A percentile compares a stretch with the other conserved stretches of the same genome.
These are phyloP conservation scores for Cheirogaleus major DNA, from an alignment of 2,797 vertebrate species.

Conservation along the genomic window DNA sequence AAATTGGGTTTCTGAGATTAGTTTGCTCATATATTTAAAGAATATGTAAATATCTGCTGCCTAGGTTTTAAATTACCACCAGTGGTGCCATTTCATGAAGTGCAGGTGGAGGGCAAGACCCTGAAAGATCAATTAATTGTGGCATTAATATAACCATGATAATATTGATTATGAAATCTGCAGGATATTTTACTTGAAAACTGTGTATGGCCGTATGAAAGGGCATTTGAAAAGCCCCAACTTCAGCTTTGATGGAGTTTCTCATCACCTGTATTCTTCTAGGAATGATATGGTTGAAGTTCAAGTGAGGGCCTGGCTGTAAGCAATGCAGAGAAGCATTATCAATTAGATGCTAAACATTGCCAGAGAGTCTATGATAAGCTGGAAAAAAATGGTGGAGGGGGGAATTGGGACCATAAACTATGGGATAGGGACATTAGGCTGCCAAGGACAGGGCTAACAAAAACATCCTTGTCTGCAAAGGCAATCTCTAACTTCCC, in stretches of 20 bases:
- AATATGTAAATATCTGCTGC: background rate
- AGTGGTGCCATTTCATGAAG: background rate
- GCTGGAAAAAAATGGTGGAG: background rate
- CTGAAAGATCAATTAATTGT: background rate
- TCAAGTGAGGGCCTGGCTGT: background rate
- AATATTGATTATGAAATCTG: background rate
- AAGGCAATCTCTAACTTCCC: background rate
- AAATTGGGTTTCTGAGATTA: background rate
- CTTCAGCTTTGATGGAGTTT: background rate
- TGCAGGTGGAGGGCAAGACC: accelerated
- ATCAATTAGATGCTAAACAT: background rate
- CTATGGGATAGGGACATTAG: background rate
- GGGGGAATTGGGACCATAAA: background rate
- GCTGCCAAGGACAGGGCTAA: background rate
- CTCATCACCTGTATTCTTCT: background rate
- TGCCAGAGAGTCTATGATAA: background rate
- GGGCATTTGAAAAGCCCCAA: background rate
- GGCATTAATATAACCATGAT: background rate
- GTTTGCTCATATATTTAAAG: background rate
- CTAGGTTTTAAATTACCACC: background rate
- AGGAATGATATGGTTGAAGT: background rate
- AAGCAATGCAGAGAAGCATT: background rate
- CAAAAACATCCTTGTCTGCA: background rate
- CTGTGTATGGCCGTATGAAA: background rate
- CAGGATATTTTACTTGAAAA: background rate